Evolutionary conservation across 2,797 vertebrate genomes (phyloP).

Genomic region (Phyllotis vaccarum): DNA sequence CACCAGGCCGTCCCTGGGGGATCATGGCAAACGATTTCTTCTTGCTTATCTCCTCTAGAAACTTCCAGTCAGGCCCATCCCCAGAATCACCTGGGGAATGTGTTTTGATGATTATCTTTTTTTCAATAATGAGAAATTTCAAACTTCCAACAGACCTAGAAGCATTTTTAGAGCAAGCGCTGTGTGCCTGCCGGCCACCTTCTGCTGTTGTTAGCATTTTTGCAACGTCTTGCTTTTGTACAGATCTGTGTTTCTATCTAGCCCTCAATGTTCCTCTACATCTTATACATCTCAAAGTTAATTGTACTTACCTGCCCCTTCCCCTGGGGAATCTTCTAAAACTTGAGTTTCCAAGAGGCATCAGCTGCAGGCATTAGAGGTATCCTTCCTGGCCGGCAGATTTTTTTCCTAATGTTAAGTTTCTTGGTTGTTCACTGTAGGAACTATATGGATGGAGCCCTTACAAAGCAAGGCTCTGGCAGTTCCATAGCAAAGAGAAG

Average conservation of each 20-base stretch:
- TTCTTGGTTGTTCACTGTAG: background rate
- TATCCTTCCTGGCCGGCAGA: background rate
- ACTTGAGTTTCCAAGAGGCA: background rate
- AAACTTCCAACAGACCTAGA: conserved; percentile 10
- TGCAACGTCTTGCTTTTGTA: background rate
- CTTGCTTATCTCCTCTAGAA: background rate
- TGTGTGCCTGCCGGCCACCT: background rate
- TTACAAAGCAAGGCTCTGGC: background rate
- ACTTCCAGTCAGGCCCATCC: conserved; percentile 2
- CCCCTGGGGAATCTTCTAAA: conserved; percentile 4
- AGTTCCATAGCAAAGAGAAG: background rate
- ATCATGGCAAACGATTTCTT: conserved; percentile 3
- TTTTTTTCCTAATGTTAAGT: background rate
- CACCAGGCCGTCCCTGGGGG: background rate
- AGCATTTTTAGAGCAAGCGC: background rate
- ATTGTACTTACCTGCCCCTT: background rate
- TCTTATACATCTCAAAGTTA: background rate
- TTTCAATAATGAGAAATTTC: conserved; percentile 45
- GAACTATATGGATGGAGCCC: background rate
- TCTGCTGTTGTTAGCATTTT: background rate
- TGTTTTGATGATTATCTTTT: background rate
- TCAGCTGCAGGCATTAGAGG: background rate
- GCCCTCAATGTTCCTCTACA: background rate
- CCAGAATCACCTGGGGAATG: conserved; percentile 3
- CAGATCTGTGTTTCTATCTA: background rate